Evolutionary conservation across 1,140 invertebrate genomes (phyloP).

Genomic region (Laupala kohalensis): DNA sequence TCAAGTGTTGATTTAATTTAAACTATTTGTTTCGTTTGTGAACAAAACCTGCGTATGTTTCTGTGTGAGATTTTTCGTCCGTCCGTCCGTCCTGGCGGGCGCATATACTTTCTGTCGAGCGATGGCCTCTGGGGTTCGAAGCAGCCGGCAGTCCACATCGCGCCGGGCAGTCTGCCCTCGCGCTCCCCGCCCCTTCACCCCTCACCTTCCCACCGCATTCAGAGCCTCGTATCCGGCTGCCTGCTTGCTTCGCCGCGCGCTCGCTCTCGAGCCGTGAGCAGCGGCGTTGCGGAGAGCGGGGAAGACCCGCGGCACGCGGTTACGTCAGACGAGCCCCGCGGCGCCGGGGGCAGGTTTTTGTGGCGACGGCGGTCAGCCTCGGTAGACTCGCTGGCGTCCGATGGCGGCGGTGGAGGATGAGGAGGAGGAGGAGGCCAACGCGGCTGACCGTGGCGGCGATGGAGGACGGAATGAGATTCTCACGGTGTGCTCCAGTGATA

Average conservation of each 20-base stretch:
- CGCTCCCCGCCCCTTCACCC: too few species aligned
- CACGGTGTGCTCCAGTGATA: background rate
- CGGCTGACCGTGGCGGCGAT: background rate
- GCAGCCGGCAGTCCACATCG: background rate
- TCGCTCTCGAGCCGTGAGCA: too few species aligned
- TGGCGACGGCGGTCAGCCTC: background rate
- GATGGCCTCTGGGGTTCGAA: background rate
- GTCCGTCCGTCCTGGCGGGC: too few species aligned
- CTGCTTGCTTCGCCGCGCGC: too few species aligned
- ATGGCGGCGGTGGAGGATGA: background rate
- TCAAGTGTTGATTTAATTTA: too few species aligned
- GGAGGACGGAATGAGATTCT: background rate
- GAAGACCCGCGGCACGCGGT: background rate
- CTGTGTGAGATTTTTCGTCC: too few species aligned
- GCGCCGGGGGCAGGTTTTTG: background rate
- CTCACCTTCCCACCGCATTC: too few species aligned
- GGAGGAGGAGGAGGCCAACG: background rate
- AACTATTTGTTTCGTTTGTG: too few species aligned
- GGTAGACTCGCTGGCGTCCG: background rate
- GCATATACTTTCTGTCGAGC: background rate
- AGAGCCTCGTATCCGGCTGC: background rate
- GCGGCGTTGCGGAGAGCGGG: too few species aligned
- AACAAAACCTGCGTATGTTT: too few species aligned
- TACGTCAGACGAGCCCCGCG: background rate
- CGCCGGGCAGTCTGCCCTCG: background rate